Evolutionary conservation across 2,797 vertebrate genomes (phyloP), one percentile per base, ranked within the genome.

Genomic region (Galaxias olidus): DNA sequence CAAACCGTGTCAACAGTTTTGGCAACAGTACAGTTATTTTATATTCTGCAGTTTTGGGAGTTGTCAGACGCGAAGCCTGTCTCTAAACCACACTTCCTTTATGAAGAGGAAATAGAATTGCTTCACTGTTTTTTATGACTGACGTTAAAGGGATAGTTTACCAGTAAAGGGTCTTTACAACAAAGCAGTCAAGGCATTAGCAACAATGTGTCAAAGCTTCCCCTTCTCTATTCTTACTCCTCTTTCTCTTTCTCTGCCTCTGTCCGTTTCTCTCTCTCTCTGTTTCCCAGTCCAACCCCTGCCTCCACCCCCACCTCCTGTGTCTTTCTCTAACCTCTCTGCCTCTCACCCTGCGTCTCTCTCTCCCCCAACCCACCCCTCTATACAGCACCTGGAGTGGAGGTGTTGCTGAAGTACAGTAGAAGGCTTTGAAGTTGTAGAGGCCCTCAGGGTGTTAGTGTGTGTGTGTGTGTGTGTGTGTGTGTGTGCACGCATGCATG

Each of bases 321-420:
- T 49, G 62, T 61, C 50, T 63, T 50, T 17, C 7, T 47, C 58
- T 42, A 18, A 4, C 2, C 12, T 58, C 17, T 54, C 5, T 0
- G 30, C 12, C 45, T 47, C 13, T 47, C 13, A 1, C 61, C 14
- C 56, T 71, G 59, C 20, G 18, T 46, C 61, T 12, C 18, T 17
- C 18, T 18, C 44, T 58, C 12, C 63, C 59, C 72, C 18, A 20
- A 43, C 73, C 11, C 58, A 59, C 69, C 13, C 12, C 47, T 19
- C 40, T 60, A n/a, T n/a, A 43, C 55, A 56, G 77, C 85, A 87
- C 85, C 85, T 84, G 83, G 79, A 80, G 77, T 69, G 63, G 81
- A 90, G 89, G 89, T 91, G 90, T 88, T 45, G 57, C 81, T 76
- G 81, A 82, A 80, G 78, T 87, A 86, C 86, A 86, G 85, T 82